Evolutionary conservation across 2,797 vertebrate genomes (phyloP).

Genomic region (Enteromius viviparus): DNA sequence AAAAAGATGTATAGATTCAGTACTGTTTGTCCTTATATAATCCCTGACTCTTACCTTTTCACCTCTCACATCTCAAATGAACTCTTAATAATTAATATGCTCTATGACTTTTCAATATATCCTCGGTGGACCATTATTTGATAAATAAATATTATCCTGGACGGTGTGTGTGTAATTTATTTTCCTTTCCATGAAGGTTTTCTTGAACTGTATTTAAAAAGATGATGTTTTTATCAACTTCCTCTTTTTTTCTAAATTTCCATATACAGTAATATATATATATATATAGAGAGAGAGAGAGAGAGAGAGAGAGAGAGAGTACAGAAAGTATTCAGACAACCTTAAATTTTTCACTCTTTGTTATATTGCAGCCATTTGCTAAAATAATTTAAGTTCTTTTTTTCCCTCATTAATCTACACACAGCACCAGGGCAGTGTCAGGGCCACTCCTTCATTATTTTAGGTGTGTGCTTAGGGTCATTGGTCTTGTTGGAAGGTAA

Average conservation of each 20-base stretch:
- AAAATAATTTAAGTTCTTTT: too few relatives aligned
- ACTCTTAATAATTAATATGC: constrained; percentile 18
- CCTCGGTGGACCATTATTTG: not conserved
- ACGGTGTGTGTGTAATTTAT: not conserved
- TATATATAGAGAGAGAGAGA: too few relatives aligned
- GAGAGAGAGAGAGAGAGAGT: too few relatives aligned
- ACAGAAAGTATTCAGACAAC: too few relatives aligned
- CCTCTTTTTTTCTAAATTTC: not conserved
- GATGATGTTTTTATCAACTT: not conserved
- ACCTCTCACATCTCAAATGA: not conserved
- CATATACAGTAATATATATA: not conserved
- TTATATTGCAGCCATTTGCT: too few relatives aligned
- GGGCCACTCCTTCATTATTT: too few relatives aligned
- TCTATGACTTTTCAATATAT: constrained; percentile 9
- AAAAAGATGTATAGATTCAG: constrained; percentile 1
- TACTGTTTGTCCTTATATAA: not conserved
- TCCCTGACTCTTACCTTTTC: not conserved
- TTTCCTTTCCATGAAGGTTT: not conserved
- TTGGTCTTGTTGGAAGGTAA: too few relatives aligned
- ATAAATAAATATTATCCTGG: constrained; percentile 9
- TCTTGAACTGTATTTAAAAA: not conserved
- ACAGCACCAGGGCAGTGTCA: too few relatives aligned
- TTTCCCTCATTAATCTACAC: too few relatives aligned
- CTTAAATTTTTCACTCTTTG: too few relatives aligned
- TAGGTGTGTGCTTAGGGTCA: too few relatives aligned